These are phyloP conservation scores for Nycticebus coucang DNA, from an alignment of 2,113 vertebrate species.

Conservation along the genomic window DNA sequence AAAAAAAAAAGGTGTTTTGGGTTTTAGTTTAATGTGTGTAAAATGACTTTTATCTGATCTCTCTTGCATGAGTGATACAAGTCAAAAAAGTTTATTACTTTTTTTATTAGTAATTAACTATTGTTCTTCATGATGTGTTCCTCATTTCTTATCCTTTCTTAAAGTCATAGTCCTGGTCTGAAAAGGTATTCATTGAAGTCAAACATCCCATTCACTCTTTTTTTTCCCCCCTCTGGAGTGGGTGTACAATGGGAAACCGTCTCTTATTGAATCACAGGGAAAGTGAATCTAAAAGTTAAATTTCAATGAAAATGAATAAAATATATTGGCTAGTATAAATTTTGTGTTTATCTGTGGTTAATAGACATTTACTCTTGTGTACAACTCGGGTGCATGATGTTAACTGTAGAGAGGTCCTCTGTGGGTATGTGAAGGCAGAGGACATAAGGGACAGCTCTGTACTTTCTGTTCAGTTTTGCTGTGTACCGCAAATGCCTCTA, in stretches of 20 bases:
- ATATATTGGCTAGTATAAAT: neutral
- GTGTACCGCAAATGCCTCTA: neutral
- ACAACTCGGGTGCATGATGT: neutral
- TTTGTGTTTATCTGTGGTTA: neutral
- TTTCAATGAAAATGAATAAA: neutral
- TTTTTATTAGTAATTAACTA: neutral
- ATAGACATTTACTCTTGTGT: neutral
- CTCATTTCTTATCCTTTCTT: neutral
- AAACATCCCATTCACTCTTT: neutral
- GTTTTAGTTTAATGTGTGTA: neutral
- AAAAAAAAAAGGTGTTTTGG: neutral
- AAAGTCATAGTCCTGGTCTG: neutral
- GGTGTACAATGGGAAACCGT: neutral
- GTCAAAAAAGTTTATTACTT: neutral
- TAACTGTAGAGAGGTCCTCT: neutral
- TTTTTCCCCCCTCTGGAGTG: neutral
- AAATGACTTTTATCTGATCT: neutral
- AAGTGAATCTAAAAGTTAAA: constrained; percentile 25
- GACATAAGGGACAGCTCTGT: neutral
- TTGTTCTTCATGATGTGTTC: neutral
- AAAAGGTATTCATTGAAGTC: neutral
- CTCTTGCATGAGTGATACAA: neutral
- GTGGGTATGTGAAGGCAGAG: too few relatives aligned
- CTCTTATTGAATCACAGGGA: neutral
- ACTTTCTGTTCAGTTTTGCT: neutral